These are phyloP conservation scores for Cephalopachus bancanus DNA, from an alignment of 2,797 vertebrate species.

Conservation along the genomic window DNA sequence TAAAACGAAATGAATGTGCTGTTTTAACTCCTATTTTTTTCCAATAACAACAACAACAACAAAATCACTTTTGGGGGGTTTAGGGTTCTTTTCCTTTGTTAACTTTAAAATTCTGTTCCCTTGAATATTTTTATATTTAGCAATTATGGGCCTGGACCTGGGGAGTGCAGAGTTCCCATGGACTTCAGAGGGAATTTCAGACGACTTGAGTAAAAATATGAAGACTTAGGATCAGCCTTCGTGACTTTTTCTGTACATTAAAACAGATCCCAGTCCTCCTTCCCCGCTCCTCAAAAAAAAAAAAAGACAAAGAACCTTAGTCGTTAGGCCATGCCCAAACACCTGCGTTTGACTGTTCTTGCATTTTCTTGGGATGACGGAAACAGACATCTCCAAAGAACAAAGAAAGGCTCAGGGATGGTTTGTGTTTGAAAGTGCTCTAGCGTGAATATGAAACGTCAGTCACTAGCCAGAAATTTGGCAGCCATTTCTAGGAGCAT, in stretches of 20 bases:
- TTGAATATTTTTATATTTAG: conserved; percentile 85
- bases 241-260: conserved; percentile 72
- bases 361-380: conserved; percentile 82
- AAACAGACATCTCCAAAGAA: conserved; percentile 78
- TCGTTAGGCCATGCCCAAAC: conserved; percentile 85
- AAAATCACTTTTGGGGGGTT: conserved; percentile 84
- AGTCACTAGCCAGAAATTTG: conserved; percentile 80
- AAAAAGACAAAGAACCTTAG: conserved; percentile 66
- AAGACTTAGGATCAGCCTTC: conserved; percentile 61
- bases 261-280: conserved; percentile 80
- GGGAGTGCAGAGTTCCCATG: neutral
- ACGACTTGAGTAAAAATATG: conserved; percentile 48
- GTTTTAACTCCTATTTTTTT: conserved; percentile 88
- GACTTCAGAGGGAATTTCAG: conserved; percentile 72
- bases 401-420: conserved; percentile 84
- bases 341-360: conserved; percentile 87
- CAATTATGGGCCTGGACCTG: conserved; percentile 38
- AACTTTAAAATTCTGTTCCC: conserved; percentile 78
- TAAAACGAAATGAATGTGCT: conserved; percentile 91
- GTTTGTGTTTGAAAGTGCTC: conserved; percentile 85
- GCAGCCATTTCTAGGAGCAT: conserved; percentile 60
- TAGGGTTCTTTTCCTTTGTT: conserved; percentile 31
- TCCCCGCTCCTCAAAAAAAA: conserved; percentile 54
- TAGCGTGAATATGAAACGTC: conserved; percentile 79
- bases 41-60: conserved; percentile 74